Evolutionary conservation across 2,888 invertebrate genomes (phyloP).

Genomic region (Drosophila kambysellisi): DNA sequence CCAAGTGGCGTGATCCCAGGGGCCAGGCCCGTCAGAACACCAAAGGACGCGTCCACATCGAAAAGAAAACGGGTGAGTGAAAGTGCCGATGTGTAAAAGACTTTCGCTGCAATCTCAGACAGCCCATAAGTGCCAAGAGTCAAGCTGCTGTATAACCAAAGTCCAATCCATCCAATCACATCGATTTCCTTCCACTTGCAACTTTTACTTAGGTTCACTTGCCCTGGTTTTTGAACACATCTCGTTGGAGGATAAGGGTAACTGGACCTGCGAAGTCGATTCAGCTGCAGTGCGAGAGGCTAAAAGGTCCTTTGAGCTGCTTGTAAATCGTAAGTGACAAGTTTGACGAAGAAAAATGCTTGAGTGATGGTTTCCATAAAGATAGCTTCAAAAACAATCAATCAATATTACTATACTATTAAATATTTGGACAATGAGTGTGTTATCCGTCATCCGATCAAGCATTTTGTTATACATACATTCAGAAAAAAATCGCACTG

Average conservation of each 20-base stretch:
- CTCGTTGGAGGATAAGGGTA: conserved; percentile 85
- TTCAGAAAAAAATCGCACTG: neutral
- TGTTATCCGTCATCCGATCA: neutral
- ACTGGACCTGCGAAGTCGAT: conserved; percentile 85
- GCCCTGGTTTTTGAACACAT: conserved; percentile 86
- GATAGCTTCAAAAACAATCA: neutral
- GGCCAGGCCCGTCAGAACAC: conserved; percentile 82
- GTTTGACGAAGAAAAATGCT: neutral
- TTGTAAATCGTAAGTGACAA: conserved; percentile 84
- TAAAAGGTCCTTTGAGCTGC: conserved; percentile 84
- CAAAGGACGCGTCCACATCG: conserved; percentile 85
- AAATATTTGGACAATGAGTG: neutral
- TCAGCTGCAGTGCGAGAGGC: conserved; percentile 70
- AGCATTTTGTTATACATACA: neutral
- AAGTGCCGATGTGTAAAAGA: neutral
- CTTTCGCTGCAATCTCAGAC: neutral
- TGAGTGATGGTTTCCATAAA: neutral
- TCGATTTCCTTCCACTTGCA: conserved; percentile 5
- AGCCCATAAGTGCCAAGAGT: conserved; percentile 1
- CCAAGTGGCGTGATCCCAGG: conserved; percentile 84
- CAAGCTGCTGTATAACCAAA: conserved; percentile 1
- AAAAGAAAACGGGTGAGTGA: conserved; percentile 82
- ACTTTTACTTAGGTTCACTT: conserved; percentile 76
- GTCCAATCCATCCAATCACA: neutral
- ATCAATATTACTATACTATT: neutral